Evolutionary conservation across 2,797 vertebrate species (phyloP).

Genomic region (Neopelma chrysocephalum): DNA sequence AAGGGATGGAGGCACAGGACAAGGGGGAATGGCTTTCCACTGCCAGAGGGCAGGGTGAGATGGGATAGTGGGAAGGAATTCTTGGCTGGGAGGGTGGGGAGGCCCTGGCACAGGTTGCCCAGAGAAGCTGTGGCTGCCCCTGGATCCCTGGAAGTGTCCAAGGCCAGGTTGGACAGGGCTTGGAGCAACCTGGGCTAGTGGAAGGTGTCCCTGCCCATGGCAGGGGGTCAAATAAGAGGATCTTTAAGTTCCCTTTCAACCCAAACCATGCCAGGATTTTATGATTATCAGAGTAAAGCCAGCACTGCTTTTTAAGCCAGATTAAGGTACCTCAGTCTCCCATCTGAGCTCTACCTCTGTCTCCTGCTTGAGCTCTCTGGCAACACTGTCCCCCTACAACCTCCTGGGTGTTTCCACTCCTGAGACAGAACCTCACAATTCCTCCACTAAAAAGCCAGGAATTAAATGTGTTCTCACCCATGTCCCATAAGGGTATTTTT

Average conservation of each 20-base stretch:
- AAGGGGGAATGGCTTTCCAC: background rate
- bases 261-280: background rate
- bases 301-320: background rate
- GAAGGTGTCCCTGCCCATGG: background rate
- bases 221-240: too few species aligned
- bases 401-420: too few species aligned
- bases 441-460: background rate
- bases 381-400: background rate
- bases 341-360: background rate
- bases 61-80: background rate
- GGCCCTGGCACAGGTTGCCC: background rate
- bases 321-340: background rate
- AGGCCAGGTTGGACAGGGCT: accelerated
- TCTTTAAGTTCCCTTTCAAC: background rate
- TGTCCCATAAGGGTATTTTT: background rate
- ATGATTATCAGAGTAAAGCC: background rate
- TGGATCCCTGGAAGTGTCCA: background rate
- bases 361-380: background rate
- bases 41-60: accelerated
- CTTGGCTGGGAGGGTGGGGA: accelerated
- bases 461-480: background rate
- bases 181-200: background rate
- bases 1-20: background rate
- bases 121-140: background rate
- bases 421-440: background rate